phyloP scores from a whole-genome alignment of 1,140 invertebrate genomes.

The Drosophila bipectinata region DNA sequence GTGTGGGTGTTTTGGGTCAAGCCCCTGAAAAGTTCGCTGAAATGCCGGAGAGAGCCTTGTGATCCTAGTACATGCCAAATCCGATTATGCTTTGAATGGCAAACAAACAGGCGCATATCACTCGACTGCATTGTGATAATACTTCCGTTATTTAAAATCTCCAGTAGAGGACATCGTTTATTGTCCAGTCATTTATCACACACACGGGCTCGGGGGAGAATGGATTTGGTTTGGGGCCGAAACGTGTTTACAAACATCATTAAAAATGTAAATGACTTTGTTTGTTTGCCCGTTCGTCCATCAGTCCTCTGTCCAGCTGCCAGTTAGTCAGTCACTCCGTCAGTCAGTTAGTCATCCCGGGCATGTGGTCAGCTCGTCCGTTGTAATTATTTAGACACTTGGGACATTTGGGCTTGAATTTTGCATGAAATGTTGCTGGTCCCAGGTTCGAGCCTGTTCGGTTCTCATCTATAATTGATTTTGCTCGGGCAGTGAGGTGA shows the following conservation, averaged over 20 bases:
- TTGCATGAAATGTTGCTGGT: slow-evolving; percentile 62
- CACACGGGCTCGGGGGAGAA: not conserved
- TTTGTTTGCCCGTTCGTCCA: slow-evolving; percentile 61
- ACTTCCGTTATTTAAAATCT: slow-evolving; percentile 64
- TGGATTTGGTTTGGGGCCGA: not conserved
- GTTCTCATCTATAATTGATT: slow-evolving; percentile 76
- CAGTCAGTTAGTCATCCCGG: slow-evolving; percentile 8
- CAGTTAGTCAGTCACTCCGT: slow-evolving; percentile 34
- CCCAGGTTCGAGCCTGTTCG: slow-evolving; percentile 51
- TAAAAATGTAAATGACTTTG: slow-evolving; percentile 82
- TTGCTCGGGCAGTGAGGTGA: slow-evolving; percentile 25
- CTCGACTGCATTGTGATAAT: slow-evolving; percentile 59
- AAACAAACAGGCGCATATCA: slow-evolving; percentile 36
- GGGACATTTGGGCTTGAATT: slow-evolving; percentile 62
- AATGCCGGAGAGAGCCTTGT: slow-evolving; percentile 24
- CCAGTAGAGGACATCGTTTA: slow-evolving; percentile 43
- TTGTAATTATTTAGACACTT: slow-evolving; percentile 73
- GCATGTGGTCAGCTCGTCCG: slow-evolving; percentile 49
- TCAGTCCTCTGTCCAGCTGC: slow-evolving; percentile 10
- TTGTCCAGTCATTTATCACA: slow-evolving; percentile 66
- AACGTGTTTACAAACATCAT: slow-evolving; percentile 74
- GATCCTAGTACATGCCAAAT: slow-evolving; percentile 43
- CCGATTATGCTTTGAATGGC: slow-evolving; percentile 44
- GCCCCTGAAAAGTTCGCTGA: slow-evolving; percentile 24
- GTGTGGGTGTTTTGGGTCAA: not conserved